These are phyloP conservation scores for Temnothorax longispinosus DNA, from an alignment of 1,140 invertebrate genomes.

Conservation along the genomic window DNA sequence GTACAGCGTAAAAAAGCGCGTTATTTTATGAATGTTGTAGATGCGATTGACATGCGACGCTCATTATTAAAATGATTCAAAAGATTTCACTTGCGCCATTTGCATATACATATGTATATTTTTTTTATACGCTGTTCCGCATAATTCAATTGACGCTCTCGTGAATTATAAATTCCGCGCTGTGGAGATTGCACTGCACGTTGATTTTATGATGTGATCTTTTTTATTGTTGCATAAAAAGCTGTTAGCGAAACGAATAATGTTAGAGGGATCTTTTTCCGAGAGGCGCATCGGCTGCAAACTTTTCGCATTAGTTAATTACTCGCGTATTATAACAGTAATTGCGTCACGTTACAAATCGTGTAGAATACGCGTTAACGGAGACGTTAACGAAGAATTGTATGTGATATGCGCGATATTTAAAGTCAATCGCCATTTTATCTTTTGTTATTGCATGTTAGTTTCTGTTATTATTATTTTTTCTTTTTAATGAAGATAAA, in stretches of 20 bases:
- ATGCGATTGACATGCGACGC: constrained; percentile 35
- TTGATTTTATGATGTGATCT: constrained; percentile 37
- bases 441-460: constrained; percentile 62
- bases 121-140: constrained; percentile 24
- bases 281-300: constrained; percentile 39
- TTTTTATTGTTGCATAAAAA: constrained; percentile 40
- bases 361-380: background rate
- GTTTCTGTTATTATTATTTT: constrained; percentile 79
- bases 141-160: constrained; percentile 55
- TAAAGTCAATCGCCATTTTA: background rate
- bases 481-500: background rate
- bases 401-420: constrained; percentile 36
- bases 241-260: constrained; percentile 25
- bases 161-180: constrained; percentile 25
- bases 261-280: constrained; percentile 2
- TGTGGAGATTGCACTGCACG: constrained; percentile 23
- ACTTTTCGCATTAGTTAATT: constrained; percentile 14
- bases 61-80: constrained; percentile 49
- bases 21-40: background rate
- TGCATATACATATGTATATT: constrained; percentile 52
- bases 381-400: constrained; percentile 10
- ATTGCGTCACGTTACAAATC: constrained; percentile 2
- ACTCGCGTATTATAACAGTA: constrained; percentile 11
- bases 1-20: background rate
- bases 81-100: constrained; percentile 46